Base-by-base conservation (phyloP, 1,140 invertebrate species). In the Tetramorium simillimum region DNA sequence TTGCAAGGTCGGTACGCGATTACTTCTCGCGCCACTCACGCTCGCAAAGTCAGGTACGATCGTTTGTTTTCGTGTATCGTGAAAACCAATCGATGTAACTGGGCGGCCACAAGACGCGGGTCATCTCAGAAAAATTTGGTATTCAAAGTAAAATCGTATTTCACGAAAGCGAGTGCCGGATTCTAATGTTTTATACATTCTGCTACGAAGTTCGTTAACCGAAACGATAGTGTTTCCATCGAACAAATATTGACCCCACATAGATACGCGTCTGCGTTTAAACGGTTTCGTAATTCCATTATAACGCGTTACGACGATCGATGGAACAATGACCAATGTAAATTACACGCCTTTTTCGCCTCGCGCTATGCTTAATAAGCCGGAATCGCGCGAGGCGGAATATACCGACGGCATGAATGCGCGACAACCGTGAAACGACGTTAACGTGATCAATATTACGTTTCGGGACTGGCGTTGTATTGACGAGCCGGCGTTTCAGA, bases 361-460 rank as follows among this genome's bases (percentile, higher is more conserved):
- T 51, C 33, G 53, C 33, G 28, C 28, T 12, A 21, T 43, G 73
- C 46, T 85, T 85, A 78, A 84, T 84, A 84, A 84, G 80, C 69
- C 18, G 80, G 69, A 84, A 84, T 84, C 49, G 81, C 58, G 70
- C n/a, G 67, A 43, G 60, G 72, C 10, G 53, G 18, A 67, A 65
- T 14, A 21, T 16, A 43, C n/a, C 60, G 33, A 33, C 46, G 24
- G 73, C 46, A 18, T 65, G 73, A 53, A 85, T 65, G 73, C 72
- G 73, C 62, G 62, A 65, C 60, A 85, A 84, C 69, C 80, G 69
- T 84, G 69, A 84, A 84, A 84, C 69, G 69, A 84, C 43, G 80
- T 84, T 84, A 84, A 73, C 80, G 69, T 84, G 80, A 84, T 84
- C 80, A 84, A 84, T 84, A 84, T 84, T 75, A 84, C 80, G 69